phyloP scores from a whole-genome alignment of 2,888 invertebrate species.

The Celastrina argiolus region DNA sequence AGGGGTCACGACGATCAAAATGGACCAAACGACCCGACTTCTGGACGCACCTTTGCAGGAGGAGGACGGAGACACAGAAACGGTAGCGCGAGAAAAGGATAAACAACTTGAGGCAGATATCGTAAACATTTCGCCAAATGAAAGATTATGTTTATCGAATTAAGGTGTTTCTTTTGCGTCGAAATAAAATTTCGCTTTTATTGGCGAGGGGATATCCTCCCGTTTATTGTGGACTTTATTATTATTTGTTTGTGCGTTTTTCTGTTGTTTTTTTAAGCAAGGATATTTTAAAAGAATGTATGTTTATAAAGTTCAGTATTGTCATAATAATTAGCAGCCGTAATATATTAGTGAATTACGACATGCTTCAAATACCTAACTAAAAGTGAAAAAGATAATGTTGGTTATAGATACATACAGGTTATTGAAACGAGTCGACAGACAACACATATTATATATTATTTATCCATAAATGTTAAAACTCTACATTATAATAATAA shows the following conservation, averaged over 20 bases:
- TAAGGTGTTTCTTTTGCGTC: constrained; percentile 60
- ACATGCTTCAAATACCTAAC: no score
- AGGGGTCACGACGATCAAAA: constrained; percentile 42
- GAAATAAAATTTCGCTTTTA: constrained; percentile 68
- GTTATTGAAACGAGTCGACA: no score
- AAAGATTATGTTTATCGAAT: constrained; percentile 76
- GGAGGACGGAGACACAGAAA: constrained; percentile 37
- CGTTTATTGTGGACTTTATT: constrained; percentile 41
- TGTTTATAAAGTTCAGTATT: no score
- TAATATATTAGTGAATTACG: no score
- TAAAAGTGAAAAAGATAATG: no score
- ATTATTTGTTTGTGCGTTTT: constrained; percentile 31
- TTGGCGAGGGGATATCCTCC: constrained; percentile 55
- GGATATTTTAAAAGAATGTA: neutral
- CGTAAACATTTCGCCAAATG: constrained; percentile 71
- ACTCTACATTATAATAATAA: no score
- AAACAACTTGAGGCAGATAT: constrained; percentile 41
- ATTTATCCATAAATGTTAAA: no score
- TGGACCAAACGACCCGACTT: constrained; percentile 43
- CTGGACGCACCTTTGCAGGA: constrained; percentile 52
- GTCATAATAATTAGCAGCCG: no score
- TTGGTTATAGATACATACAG: no score
- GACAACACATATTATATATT: no score
- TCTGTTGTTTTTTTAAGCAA: constrained; percentile 20
- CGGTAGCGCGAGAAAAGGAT: constrained; percentile 39